phyloP scores from a whole-genome alignment of 2,797 vertebrate genomes.

The Phrynocephalus forsythii region DNA sequence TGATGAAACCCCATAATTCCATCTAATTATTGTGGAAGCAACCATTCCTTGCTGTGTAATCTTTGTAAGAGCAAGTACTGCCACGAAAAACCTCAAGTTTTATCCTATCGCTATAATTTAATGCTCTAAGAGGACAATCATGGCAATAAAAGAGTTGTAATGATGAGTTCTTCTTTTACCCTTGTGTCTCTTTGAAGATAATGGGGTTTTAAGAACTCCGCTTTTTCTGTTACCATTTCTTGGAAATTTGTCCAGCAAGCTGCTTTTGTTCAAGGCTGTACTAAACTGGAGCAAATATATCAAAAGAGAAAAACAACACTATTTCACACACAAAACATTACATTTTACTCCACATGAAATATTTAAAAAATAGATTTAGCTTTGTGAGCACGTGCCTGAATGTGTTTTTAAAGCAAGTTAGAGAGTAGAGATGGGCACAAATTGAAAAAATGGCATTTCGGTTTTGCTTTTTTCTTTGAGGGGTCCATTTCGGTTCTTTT shows the following conservation, averaged over 20 bases:
- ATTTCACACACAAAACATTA: slow-evolving; percentile 58
- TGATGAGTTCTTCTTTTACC: slow-evolving; percentile 62
- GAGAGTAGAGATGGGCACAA: not conserved
- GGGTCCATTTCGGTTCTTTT: too few relatives aligned
- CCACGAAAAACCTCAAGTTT: slow-evolving; percentile 54
- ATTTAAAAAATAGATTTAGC: slow-evolving; percentile 57
- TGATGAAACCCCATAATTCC: slow-evolving; percentile 34
- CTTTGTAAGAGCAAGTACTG: slow-evolving; percentile 52
- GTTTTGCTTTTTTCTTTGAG: too few relatives aligned
- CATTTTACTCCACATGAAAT: slow-evolving; percentile 64
- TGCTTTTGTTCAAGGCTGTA: slow-evolving; percentile 68
- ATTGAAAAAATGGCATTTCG: too few relatives aligned
- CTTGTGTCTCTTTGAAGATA: slow-evolving; percentile 70
- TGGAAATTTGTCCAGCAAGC: slow-evolving; percentile 61
- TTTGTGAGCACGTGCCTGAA: slow-evolving; percentile 14
- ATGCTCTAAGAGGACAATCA: slow-evolving; percentile 60
- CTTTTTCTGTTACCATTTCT: slow-evolving; percentile 64
- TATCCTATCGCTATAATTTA: slow-evolving; percentile 39
- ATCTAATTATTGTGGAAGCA: slow-evolving; percentile 26
- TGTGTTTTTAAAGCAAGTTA: slow-evolving; percentile 58
- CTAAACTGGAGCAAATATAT: slow-evolving; percentile 60
- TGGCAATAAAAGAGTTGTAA: slow-evolving; percentile 64
- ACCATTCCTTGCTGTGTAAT: slow-evolving; percentile 49
- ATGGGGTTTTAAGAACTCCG: slow-evolving; percentile 72
- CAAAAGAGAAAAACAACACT: slow-evolving; percentile 53